Evolutionary conservation across 2,113 vertebrate species (phyloP), one percentile per base, ranked within the genome.

Genomic region (Addax nasomaculatus): DNA sequence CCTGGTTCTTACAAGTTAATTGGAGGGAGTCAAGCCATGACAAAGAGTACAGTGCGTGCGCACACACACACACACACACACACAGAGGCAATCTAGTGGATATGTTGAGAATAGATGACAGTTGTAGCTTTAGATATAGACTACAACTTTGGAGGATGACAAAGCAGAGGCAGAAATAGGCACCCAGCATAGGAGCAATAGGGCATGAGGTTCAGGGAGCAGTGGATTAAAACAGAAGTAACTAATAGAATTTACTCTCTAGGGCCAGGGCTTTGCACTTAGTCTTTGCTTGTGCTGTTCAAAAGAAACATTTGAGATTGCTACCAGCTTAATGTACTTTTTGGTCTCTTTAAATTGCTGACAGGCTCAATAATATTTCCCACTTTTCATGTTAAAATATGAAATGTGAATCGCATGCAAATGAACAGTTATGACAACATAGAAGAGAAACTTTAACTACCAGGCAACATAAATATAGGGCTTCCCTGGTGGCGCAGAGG

Each of bases 31-130:
- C 57, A 60, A 53, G 6, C 49, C 25, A 3, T 15, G 10, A 1
- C 0, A 12, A 73, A 10, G 4, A 7, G 8, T 3, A 39, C 7
- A 0, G 5, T 55, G 17, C 0, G 7, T 2, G 15, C 6, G 21
- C 4, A 25, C 30, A 33, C 33, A 14, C 13, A 16, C 4, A 25
- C 30, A 33, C 33, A 14, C 13, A 16, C 8, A 43, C 80, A 47
- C 15, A 15, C 14, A 53, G 4, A 90, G 6, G 6, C 3, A 12
- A 10, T 33, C 25, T 30, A 33, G 27, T 51, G 57, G 27, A 36
- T 25, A 33, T 3, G 78, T 49, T 49, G 4, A 33, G 79, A 73
- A 3, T 17, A 10, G 21, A 33, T 49, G 57, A 70, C 36, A 78
- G 17, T 6, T 33, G 86, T 89, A 53, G 53, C 47, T 64, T 83